A percentile compares a stretch with the other conserved stretches of the same genome.
These are phyloP conservation scores for Lepisosteus oculatus DNA, from an alignment of 2,113 vertebrate genomes.

Conservation along the genomic window DNA sequence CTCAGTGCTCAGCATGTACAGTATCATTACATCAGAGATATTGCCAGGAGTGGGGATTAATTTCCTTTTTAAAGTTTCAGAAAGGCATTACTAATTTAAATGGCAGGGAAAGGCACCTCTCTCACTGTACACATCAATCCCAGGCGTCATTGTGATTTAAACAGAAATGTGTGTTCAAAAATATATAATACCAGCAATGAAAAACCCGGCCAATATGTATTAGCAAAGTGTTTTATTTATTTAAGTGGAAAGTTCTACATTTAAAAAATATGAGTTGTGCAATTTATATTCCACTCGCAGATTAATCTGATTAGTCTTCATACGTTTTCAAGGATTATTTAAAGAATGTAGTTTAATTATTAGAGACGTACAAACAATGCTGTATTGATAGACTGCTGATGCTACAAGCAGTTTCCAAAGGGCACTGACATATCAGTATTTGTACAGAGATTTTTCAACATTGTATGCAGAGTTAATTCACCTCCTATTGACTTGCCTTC, in stretches of 20 bases:
- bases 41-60: too few species aligned
- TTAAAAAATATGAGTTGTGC: slow-evolving; percentile 37
- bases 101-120: not conserved
- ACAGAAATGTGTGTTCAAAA: slow-evolving; percentile 36
- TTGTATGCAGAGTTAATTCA: not conserved
- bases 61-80: too few species aligned
- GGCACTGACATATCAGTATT: not conserved
- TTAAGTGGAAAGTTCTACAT: slow-evolving; percentile 75
- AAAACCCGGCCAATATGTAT: slow-evolving; percentile 57
- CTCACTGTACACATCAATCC: slow-evolving; percentile 25
- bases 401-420: slow-evolving; percentile 6
- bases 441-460: not conserved
- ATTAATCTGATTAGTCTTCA: slow-evolving; percentile 37
- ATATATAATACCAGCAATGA: slow-evolving; percentile 25
- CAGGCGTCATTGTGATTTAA: slow-evolving; percentile 31
- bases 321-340: not conserved
- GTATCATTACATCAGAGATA: slow-evolving; percentile 1
- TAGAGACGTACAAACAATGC: not conserved
- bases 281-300: slow-evolving; percentile 31
- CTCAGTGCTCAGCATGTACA: slow-evolving; percentile 21
- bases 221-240: slow-evolving; percentile 62
- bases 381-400: not conserved
- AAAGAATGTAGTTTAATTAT: slow-evolving; percentile 9
- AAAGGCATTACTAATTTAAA: slow-evolving; percentile 31
- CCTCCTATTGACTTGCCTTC: not conserved